Percentiles rank a stretch among this genome's conserved stretches.
Evolutionary conservation across 2,113 vertebrate species (phyloP).

Genomic region (Poicephalus meyeri): DNA sequence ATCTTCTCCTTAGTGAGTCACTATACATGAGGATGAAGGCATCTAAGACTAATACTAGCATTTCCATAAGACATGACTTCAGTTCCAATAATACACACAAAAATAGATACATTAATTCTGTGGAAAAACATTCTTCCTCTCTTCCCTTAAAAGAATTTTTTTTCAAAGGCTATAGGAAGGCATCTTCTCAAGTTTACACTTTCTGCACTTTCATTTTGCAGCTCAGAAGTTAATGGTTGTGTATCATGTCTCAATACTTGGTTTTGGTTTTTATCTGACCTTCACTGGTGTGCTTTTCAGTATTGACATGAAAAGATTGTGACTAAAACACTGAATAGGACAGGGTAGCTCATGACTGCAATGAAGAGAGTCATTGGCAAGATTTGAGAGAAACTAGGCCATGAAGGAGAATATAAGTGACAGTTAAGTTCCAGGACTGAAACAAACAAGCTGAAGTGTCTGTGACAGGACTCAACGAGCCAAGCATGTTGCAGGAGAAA

Average conservation of each 20-base stretch:
- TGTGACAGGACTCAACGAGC: background rate
- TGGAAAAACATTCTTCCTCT: background rate
- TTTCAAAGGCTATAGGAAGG: background rate
- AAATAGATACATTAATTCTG: background rate
- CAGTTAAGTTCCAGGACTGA: background rate
- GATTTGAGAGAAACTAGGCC: background rate
- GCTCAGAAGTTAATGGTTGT: background rate
- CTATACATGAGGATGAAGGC: background rate
- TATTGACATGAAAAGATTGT: background rate
- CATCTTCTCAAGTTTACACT: background rate
- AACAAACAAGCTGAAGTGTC: background rate
- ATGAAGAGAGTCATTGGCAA: background rate
- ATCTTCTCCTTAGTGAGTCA: background rate
- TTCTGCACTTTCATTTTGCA: background rate
- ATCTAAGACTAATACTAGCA: background rate
- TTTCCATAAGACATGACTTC: background rate
- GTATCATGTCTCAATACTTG: background rate
- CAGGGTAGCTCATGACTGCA: background rate
- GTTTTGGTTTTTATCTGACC: background rate
- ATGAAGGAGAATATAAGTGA: background rate
- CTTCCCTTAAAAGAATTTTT: background rate
- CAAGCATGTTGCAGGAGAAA: background rate
- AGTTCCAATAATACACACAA: background rate
- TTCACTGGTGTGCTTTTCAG: background rate
- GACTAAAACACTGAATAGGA: background rate